A percentile compares a stretch with the other conserved stretches of the same genome.
phyloP scores from a whole-genome alignment of 2,113 vertebrate genomes.

The Saguinus imperator region DNA sequence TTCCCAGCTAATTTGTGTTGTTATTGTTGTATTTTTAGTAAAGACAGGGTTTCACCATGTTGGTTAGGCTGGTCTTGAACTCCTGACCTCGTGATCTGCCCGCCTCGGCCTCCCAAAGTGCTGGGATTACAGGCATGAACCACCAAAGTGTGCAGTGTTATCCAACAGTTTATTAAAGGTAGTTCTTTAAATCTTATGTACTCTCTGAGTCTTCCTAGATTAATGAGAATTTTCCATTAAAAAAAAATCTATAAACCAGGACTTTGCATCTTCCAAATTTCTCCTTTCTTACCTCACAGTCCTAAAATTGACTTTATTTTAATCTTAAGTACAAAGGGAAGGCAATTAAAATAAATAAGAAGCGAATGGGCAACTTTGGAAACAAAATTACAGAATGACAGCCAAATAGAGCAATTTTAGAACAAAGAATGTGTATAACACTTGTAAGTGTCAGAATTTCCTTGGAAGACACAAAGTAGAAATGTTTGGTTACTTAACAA shows the following conservation, averaged over 20 bases:
- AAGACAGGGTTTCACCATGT: too few species aligned
- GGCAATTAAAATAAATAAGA: background rate
- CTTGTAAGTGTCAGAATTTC: constrained; percentile 34
- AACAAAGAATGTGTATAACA: background rate
- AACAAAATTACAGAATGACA: constrained; percentile 17
- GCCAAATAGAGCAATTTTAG: background rate
- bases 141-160: background rate
- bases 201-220: background rate
- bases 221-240: background rate
- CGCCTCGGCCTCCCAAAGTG: too few species aligned
- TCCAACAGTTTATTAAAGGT: background rate
- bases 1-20: too few species aligned
- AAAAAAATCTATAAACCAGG: background rate
- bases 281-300: background rate
- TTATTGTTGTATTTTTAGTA: too few species aligned
- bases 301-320: constrained; percentile 38
- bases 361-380: background rate
- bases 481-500: constrained; percentile 31
- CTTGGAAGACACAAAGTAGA: background rate
- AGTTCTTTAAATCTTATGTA: background rate
- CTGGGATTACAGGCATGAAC: too few species aligned
- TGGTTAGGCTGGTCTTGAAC: too few species aligned
- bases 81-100: too few species aligned
- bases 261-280: background rate
- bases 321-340: background rate